Evolutionary conservation across 2,113 vertebrate genomes (phyloP).

Genomic region (Scolopax mira): DNA sequence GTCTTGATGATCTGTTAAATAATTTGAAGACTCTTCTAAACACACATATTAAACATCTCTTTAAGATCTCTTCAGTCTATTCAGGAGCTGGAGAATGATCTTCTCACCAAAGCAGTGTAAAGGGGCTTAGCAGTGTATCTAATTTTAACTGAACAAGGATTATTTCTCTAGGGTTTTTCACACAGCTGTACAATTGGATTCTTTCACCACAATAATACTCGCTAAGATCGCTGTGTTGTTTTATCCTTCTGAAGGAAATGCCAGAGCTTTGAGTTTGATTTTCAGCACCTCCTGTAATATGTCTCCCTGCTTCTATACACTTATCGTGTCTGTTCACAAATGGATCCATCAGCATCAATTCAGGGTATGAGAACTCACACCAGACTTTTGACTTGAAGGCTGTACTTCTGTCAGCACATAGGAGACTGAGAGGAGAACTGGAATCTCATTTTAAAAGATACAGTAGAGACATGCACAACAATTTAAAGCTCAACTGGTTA

Average conservation of each 20-base stretch:
- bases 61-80: background rate
- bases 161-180: slow-evolving; percentile 2
- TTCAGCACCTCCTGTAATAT: background rate
- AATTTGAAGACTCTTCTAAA: background rate
- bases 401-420: background rate
- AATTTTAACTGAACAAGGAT: background rate
- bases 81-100: background rate
- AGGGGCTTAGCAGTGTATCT: background rate
- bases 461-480: fast-evolving
- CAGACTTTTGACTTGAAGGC: background rate
- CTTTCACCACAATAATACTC: background rate
- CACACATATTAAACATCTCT: background rate
- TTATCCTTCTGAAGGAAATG: slow-evolving; percentile 13
- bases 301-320: background rate
- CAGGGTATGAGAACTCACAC: background rate
- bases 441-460: background rate
- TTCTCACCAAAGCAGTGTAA: background rate
- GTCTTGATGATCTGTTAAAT: background rate
- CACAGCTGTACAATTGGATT: background rate
- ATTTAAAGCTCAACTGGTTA: background rate
- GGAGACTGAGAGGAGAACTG: background rate
- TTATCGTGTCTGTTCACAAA: background rate
- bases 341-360: background rate
- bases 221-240: background rate
- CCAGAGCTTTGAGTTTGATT: background rate